Evolutionary conservation across 2,113 vertebrate genomes (phyloP).

Genomic region (Mixornis gularis): DNA sequence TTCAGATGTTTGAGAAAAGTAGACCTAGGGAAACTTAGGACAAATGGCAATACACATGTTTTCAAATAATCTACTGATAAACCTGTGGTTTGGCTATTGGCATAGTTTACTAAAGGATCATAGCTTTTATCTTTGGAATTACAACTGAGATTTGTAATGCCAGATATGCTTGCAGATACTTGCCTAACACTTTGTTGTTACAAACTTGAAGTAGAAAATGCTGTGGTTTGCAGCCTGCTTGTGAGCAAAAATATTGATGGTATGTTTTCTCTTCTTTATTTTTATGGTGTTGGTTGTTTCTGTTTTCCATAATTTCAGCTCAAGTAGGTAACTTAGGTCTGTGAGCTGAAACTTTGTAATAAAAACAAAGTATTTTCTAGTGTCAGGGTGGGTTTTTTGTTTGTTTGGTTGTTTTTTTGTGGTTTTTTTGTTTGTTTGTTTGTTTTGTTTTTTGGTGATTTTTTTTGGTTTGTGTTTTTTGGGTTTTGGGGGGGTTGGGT

Average conservation of each 20-base stretch:
- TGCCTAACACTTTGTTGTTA: background rate
- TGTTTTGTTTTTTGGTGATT: no score
- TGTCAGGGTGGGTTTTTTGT: background rate
- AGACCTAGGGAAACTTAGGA: background rate
- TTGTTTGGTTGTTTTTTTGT: no score
- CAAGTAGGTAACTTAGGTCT: background rate
- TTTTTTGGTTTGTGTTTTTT: no score
- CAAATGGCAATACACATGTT: background rate
- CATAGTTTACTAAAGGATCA: background rate
- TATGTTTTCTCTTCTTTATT: background rate
- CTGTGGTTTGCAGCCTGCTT: background rate
- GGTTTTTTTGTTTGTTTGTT: no score
- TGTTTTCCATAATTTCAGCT: background rate
- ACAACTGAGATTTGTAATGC: background rate
- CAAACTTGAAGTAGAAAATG: background rate
- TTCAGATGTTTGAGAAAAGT: background rate
- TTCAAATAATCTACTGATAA: background rate
- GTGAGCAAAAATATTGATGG: background rate
- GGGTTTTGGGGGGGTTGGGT: no score
- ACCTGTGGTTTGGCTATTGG: background rate
- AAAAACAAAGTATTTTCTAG: background rate
- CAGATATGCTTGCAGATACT: background rate
- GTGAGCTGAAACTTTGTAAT: background rate
- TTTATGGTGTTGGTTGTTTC: background rate
- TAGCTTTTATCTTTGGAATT: background rate